Conservation (phyloP, 2,888 invertebrate genomes). For the Spatulosminthurus flaviceps region DNA sequence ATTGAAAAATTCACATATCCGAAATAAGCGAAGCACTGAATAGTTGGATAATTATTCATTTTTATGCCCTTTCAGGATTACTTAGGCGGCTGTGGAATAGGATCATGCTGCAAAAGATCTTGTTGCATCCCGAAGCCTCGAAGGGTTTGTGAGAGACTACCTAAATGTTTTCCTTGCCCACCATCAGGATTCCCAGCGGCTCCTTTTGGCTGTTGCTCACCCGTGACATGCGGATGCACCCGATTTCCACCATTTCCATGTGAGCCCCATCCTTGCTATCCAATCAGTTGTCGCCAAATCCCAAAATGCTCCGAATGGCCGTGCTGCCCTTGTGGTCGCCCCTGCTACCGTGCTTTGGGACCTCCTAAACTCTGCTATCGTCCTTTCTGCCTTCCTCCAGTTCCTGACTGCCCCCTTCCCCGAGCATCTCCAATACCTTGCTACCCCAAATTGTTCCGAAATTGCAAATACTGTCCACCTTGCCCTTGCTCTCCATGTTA, state of each 20-base stretch:
- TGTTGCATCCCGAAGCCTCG: not conserved
- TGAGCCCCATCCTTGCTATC: conserved; percentile 30
- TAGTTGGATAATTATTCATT: too few relatives aligned
- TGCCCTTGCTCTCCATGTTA: conserved; percentile 10
- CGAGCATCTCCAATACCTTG: conserved; percentile 16
- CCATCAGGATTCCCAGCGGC: conserved; percentile 24
- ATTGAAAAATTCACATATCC: not conserved
- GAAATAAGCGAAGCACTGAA: too few relatives aligned
- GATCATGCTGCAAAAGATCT: not conserved
- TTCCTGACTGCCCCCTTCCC: conserved; percentile 28
- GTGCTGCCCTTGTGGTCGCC: conserved; percentile 32
- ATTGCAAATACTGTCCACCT: conserved; percentile 22
- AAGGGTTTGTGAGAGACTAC: not conserved
- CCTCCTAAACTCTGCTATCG: conserved; percentile 29
- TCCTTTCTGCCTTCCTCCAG: not conserved
- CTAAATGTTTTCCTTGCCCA: not conserved
- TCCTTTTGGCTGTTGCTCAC: conserved; percentile 1
- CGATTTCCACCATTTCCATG: conserved; percentile 21
- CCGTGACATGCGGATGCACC: not conserved
- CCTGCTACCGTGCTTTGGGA: conserved; percentile 25
- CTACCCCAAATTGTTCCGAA: conserved; percentile 9
- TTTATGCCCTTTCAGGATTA: not conserved
- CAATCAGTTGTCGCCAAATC: not conserved
- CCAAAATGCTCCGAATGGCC: conserved; percentile 38
- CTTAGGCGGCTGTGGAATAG: conserved; percentile 4